Conservation (phyloP, 2,113 vertebrate species). For the Corythaeola cristata region DNA sequence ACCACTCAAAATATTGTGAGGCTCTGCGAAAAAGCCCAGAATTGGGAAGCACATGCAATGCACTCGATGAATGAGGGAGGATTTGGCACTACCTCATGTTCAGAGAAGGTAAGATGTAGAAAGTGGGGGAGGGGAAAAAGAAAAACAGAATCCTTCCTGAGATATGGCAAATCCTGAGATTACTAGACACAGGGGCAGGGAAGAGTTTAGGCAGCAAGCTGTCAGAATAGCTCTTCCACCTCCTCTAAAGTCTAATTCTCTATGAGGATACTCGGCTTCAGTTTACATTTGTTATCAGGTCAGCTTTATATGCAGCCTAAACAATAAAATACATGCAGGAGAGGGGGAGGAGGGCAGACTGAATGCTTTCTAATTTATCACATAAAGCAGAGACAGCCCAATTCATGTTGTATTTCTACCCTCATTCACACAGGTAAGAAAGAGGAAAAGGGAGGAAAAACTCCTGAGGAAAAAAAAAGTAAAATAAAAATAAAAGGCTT, state of each 20-base stretch:
- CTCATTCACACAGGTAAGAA: conserved; percentile 57
- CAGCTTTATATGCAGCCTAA: background rate
- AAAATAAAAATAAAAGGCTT: background rate
- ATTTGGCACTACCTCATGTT: background rate
- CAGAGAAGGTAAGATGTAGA: background rate
- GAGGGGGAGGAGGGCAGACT: background rate
- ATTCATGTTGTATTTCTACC: conserved; percentile 5
- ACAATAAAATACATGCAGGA: conserved; percentile 21
- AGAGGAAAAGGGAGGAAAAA: conserved; percentile 26
- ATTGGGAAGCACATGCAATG: background rate
- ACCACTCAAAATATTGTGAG: background rate
- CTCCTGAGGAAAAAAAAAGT: background rate
- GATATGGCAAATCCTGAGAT: background rate
- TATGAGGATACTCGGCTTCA: background rate
- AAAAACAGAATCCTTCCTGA: background rate
- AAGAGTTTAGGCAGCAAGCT: background rate
- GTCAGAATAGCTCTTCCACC: background rate
- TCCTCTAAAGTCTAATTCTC: background rate
- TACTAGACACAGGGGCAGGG: background rate
- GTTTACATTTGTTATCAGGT: conserved; percentile 29
- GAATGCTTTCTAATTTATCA: background rate
- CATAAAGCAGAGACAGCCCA: conserved; percentile 20
- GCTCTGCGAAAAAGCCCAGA: background rate
- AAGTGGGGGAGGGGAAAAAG: background rate
- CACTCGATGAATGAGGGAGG: background rate